These are phyloP conservation scores for Meta bourneti DNA, from an alignment of 2,888 invertebrate genomes.

Conservation along the genomic window DNA sequence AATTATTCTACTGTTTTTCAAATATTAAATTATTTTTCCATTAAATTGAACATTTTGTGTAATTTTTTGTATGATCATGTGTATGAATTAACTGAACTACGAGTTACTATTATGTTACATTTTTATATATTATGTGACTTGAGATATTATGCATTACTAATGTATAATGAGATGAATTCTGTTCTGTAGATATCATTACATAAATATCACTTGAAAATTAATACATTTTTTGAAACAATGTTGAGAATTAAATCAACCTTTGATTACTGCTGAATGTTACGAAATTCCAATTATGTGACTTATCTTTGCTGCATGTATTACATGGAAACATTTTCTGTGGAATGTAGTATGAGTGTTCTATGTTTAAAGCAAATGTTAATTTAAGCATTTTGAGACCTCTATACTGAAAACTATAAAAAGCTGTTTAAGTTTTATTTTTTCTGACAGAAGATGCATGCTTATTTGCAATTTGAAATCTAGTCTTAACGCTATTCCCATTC, in stretches of 20 bases:
- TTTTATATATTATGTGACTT: background rate
- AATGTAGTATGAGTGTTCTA: background rate
- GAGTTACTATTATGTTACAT: background rate
- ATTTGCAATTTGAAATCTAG: slow-evolving; percentile 41
- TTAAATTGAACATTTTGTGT: too few species aligned
- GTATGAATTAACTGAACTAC: background rate
- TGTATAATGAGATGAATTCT: background rate
- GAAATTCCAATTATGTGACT: too few species aligned
- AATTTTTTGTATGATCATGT: background rate
- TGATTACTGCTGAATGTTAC: too few species aligned
- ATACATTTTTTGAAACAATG: background rate
- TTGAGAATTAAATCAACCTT: too few species aligned
- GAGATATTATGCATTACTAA: background rate
- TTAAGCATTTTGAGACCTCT: too few species aligned
- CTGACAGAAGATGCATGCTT: slow-evolving; percentile 55
- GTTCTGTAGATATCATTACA: background rate
- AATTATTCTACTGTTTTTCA: too few species aligned
- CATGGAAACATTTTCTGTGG: background rate
- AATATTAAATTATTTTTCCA: too few species aligned
- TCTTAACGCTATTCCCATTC: background rate
- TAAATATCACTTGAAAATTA: background rate
- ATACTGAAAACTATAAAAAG: too few species aligned
- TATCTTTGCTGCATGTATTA: too few species aligned
- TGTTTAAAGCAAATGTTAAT: background rate
- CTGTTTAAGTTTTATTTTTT: background rate